Evolutionary conservation across 2,797 vertebrate species (phyloP).

Genomic region (Coendou prehensilis): DNA sequence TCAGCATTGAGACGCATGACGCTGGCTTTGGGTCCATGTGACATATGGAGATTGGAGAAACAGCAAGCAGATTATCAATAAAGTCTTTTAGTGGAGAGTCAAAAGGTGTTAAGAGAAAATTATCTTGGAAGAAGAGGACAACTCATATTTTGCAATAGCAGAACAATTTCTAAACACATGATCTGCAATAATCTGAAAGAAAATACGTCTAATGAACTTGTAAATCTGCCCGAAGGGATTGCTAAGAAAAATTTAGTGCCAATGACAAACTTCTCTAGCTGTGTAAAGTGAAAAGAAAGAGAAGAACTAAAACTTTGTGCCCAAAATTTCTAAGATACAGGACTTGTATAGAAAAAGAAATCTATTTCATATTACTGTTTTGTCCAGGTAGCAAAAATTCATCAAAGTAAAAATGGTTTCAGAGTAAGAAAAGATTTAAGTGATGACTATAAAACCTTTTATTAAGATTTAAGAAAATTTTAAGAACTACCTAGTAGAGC

Average conservation of each 20-base stretch:
- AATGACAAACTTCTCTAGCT: neutral
- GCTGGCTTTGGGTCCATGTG: neutral
- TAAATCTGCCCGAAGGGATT: neutral
- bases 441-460: neutral
- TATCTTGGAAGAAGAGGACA: neutral
- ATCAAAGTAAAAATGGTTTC: neutral
- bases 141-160: neutral
- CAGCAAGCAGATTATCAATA: neutral
- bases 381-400: neutral
- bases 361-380: neutral
- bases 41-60: neutral
- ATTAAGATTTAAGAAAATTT: slow-evolving; percentile 35
- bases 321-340: neutral
- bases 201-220: neutral
- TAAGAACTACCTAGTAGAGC: neutral
- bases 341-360: slow-evolving; percentile 32
- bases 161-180: neutral
- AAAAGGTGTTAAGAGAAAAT: neutral
- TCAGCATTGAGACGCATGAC: neutral
- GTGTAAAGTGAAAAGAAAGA: neutral
- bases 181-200: neutral
- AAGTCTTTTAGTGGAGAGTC: neutral
- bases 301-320: neutral
- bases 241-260: neutral
- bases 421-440: neutral